phyloP scores from a whole-genome alignment of 53 echinoderm and acorn worm species.

The Crossaster papposus region DNA sequence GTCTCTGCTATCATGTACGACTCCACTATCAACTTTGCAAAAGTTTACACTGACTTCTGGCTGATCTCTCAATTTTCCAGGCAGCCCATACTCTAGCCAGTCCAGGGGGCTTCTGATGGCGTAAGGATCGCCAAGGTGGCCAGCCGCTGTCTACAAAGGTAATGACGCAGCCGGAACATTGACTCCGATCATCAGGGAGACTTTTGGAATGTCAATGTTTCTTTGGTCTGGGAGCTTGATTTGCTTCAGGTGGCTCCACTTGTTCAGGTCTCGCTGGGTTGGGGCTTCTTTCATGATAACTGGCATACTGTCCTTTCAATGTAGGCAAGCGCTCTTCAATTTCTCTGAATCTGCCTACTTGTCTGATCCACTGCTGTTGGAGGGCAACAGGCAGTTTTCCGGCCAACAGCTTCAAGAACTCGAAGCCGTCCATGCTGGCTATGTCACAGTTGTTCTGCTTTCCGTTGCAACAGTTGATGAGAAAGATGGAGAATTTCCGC shows the following conservation, averaged over 20 bases:
- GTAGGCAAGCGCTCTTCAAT: background rate
- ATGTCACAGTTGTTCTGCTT: slow-evolving; percentile 40
- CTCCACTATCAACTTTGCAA: slow-evolving; percentile 37
- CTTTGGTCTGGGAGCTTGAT: slow-evolving; percentile 53
- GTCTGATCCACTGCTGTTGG: slow-evolving; percentile 60
- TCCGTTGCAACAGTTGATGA: slow-evolving; percentile 60
- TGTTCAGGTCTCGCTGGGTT: slow-evolving; percentile 52
- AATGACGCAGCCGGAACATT: too few species aligned
- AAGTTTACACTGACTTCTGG: slow-evolving; percentile 21
- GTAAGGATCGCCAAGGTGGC: too few species aligned
- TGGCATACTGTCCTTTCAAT: slow-evolving; percentile 71
- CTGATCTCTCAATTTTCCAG: slow-evolving; percentile 40
- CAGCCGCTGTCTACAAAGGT: too few species aligned
- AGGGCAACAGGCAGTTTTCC: slow-evolving; percentile 52
- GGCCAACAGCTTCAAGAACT: slow-evolving; percentile 52
- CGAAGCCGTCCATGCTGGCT: slow-evolving; percentile 40
- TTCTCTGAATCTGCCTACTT: slow-evolving; percentile 46
- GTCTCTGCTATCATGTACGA: slow-evolving; percentile 39
- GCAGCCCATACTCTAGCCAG: slow-evolving; percentile 66
- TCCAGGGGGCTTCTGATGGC: slow-evolving; percentile 60
- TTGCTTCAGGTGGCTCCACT: slow-evolving; percentile 60
- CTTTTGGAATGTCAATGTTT: slow-evolving; percentile 50
- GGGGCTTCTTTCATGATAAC: slow-evolving; percentile 61
- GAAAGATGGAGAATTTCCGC: slow-evolving; percentile 66
- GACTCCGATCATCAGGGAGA: slow-evolving; percentile 60